These are phyloP conservation scores for Dallia pectoralis DNA, from an alignment of 2,797 vertebrate species.

Conservation along the genomic window DNA sequence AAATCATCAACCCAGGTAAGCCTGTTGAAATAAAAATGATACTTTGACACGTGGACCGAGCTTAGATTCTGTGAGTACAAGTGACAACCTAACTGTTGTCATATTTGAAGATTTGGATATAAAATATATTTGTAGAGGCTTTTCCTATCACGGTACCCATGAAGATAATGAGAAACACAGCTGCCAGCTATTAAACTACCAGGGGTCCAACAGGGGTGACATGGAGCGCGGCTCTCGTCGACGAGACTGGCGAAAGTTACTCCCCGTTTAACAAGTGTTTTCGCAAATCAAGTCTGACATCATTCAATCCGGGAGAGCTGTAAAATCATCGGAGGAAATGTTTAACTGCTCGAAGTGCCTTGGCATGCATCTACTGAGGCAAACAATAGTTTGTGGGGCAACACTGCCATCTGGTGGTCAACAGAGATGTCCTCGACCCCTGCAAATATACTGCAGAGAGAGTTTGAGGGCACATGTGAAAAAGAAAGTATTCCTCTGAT, in stretches of 20 bases:
- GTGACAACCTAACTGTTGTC: not conserved
- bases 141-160: not conserved
- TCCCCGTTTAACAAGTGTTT: slow-evolving; percentile 29
- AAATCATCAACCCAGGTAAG: no score
- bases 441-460: no score
- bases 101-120: not conserved
- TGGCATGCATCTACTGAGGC: not conserved
- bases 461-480: not conserved
- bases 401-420: slow-evolving; percentile 45
- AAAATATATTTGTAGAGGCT: no score
- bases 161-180: not conserved
- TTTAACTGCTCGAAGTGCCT: slow-evolving; percentile 7
- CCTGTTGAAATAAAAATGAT: no score
- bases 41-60: no score
- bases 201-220: no score
- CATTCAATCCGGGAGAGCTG: slow-evolving; percentile 26
- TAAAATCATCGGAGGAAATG: slow-evolving; percentile 14
- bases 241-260: slow-evolving; percentile 20
- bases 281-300: slow-evolving; percentile 49
- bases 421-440: not conserved
- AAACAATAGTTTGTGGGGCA: slow-evolving; percentile 8
- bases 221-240: not conserved
- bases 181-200: not conserved
- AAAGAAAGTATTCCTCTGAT: not conserved
- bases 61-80: not conserved